These are phyloP conservation scores for Rhyacichthys aspro DNA, from an alignment of 2,797 vertebrate genomes.

Conservation along the genomic window DNA sequence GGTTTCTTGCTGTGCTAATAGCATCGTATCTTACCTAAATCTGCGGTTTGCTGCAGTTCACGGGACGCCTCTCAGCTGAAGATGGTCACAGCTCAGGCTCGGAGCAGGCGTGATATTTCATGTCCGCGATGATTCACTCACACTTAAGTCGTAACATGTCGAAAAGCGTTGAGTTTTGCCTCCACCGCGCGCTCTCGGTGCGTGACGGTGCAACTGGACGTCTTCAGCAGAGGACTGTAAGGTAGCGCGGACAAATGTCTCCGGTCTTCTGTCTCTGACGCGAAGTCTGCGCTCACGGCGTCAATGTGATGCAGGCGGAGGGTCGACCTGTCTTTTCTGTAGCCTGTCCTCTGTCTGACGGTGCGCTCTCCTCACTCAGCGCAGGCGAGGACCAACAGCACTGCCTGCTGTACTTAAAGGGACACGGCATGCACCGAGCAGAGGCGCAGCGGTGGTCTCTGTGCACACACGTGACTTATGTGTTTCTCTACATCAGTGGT, in stretches of 20 bases:
- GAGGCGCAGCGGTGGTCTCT: constrained; percentile 17
- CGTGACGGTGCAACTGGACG: constrained; percentile 36
- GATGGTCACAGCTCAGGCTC: constrained; percentile 34
- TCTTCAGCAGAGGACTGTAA: constrained; percentile 28
- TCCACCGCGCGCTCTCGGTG: constrained; percentile 2
- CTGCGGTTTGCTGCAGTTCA: constrained; percentile 34
- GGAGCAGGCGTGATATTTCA: constrained; percentile 28
- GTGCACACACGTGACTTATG: neutral
- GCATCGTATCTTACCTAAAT: constrained; percentile 45
- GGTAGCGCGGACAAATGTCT: constrained; percentile 21
- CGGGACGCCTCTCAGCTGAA: constrained; percentile 48
- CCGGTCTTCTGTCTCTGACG: neutral
- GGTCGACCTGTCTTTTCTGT: constrained; percentile 49
- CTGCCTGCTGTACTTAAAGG: constrained; percentile 78
- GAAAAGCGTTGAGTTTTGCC: neutral
- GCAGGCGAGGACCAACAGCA: constrained; percentile 67
- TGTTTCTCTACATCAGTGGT: no score
- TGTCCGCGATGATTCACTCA: constrained; percentile 31
- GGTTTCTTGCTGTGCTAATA: neutral
- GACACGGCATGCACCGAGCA: constrained; percentile 57
- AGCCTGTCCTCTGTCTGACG: constrained; percentile 56
- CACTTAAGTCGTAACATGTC: constrained; percentile 16
- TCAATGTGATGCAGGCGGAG: constrained; percentile 16
- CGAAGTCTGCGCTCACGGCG: constrained; percentile 34
- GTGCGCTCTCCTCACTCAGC: constrained; percentile 55